phyloP scores from a whole-genome alignment of 2,797 vertebrate genomes.

The Enteromius fasciolatus region DNA sequence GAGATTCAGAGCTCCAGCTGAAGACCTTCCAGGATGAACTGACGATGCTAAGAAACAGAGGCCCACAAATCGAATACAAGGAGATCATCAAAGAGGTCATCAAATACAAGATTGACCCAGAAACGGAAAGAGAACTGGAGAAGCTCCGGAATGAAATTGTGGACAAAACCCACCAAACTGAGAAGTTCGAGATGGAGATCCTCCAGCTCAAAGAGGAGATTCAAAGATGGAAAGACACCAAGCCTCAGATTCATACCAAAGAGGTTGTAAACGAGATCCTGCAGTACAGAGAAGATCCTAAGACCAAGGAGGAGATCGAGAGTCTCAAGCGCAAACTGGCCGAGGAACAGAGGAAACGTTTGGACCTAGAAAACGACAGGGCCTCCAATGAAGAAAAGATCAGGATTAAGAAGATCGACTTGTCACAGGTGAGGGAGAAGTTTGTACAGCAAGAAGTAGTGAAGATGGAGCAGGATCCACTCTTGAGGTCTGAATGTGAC shows the following conservation, averaged over 20 bases:
- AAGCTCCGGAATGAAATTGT: constrained; percentile 91
- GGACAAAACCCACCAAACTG: constrained; percentile 87
- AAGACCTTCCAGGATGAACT: constrained; percentile 85
- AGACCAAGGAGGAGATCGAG: constrained; percentile 91
- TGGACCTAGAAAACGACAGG: constrained; percentile 88
- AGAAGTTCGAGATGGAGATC: constrained; percentile 90
- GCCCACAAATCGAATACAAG: constrained; percentile 89
- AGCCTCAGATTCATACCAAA: constrained; percentile 91
- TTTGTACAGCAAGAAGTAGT: constrained; percentile 93
- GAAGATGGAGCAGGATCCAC: constrained; percentile 87
- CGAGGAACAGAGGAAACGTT: constrained; percentile 90
- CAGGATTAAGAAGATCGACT: constrained; percentile 84
- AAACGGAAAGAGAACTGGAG: constrained; percentile 91
- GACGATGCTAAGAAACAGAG: constrained; percentile 82
- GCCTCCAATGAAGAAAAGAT: constrained; percentile 86
- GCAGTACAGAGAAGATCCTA: constrained; percentile 92
- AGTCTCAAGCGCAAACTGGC: constrained; percentile 83
- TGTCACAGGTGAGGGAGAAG: constrained; percentile 90
- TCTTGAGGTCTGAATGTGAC: constrained; percentile 85
- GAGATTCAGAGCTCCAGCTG: constrained; percentile 84
- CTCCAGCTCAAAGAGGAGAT: constrained; percentile 92
- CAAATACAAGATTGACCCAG: constrained; percentile 93
- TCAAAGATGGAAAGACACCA: constrained; percentile 88
- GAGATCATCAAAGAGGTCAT: constrained; percentile 97
- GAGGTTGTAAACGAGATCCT: constrained; percentile 94